These are phyloP conservation scores for Drosophila bunnanda DNA, from an alignment of 2,888 invertebrate species.

Conservation along the genomic window DNA sequence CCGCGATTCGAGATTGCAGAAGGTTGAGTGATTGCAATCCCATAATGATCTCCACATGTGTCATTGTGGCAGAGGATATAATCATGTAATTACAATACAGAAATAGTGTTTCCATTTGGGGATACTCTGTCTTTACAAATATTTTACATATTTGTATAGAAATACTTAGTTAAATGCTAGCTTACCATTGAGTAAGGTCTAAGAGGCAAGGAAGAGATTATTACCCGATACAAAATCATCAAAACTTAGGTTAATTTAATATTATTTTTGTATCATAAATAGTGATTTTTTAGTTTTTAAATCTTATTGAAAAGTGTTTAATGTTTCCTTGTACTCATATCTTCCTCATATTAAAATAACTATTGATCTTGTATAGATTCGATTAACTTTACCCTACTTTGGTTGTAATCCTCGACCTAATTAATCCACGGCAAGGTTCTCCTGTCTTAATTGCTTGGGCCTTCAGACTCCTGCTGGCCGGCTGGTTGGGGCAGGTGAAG, in stretches of 20 bases:
- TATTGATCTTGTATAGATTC: background rate
- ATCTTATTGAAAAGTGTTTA: too few relatives aligned
- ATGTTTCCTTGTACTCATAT: too few relatives aligned
- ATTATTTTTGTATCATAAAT: too few relatives aligned
- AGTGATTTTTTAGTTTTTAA: too few relatives aligned
- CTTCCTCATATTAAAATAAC: too few relatives aligned
- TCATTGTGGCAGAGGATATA: background rate
- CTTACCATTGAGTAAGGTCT: background rate
- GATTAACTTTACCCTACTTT: background rate
- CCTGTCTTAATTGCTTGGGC: slow-evolving; percentile 21
- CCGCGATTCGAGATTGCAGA: slow-evolving; percentile 10
- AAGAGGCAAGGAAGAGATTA: too few relatives aligned
- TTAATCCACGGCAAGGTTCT: slow-evolving; percentile 21
- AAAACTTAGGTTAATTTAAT: too few relatives aligned
- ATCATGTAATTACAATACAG: background rate
- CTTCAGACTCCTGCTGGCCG: slow-evolving; percentile 26
- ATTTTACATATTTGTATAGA: background rate
- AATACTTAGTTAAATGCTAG: background rate
- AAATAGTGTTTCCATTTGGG: background rate
- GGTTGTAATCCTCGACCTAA: slow-evolving; percentile 16
- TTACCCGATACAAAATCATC: too few relatives aligned
- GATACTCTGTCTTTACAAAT: background rate
- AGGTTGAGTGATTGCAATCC: slow-evolving; percentile 7
- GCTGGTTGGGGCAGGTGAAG: slow-evolving; percentile 10
- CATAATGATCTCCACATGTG: background rate